Evolutionary conservation across 1,140 invertebrate species (phyloP).

Genomic region (Acromyrmex heyeri): DNA sequence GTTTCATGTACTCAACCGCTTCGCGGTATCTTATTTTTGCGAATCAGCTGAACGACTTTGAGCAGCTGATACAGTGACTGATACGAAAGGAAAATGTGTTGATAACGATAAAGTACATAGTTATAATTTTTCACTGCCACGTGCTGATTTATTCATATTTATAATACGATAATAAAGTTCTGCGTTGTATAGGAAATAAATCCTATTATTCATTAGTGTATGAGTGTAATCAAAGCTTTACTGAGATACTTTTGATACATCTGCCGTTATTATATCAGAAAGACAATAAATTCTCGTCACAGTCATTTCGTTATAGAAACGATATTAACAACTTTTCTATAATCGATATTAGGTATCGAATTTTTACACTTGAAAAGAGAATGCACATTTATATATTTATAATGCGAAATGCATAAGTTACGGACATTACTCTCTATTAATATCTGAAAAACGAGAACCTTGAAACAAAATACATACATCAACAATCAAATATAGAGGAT

Average conservation of each 20-base stretch:
- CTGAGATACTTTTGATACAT: conserved; percentile 33
- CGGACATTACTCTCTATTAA: conserved; percentile 32
- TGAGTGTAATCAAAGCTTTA: conserved; percentile 50
- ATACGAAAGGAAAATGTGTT: conserved; percentile 30
- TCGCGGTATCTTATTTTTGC: conserved; percentile 2
- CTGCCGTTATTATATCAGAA: conserved; percentile 1
- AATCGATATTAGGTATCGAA: neutral
- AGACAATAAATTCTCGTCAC: conserved; percentile 53
- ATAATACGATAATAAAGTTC: conserved; percentile 10
- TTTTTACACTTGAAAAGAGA: conserved; percentile 19
- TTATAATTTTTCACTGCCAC: conserved; percentile 76
- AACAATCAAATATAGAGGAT: conserved; percentile 46
- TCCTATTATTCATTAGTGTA: conserved; percentile 40
- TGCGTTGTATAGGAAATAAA: neutral
- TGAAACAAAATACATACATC: neutral
- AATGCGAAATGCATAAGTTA: conserved; percentile 6
- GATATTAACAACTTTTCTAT: conserved; percentile 31
- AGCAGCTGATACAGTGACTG: conserved; percentile 24
- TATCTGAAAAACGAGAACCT: conserved; percentile 3
- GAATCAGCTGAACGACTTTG: conserved; percentile 18
- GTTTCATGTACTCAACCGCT: conserved; percentile 11
- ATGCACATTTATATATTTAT: conserved; percentile 45
- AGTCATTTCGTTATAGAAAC: conserved; percentile 34
- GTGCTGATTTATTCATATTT: conserved; percentile 58
- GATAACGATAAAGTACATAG: conserved; percentile 59